Conservation (phyloP, 2,797 vertebrate species). For the Cetoscarus ocellatus region DNA sequence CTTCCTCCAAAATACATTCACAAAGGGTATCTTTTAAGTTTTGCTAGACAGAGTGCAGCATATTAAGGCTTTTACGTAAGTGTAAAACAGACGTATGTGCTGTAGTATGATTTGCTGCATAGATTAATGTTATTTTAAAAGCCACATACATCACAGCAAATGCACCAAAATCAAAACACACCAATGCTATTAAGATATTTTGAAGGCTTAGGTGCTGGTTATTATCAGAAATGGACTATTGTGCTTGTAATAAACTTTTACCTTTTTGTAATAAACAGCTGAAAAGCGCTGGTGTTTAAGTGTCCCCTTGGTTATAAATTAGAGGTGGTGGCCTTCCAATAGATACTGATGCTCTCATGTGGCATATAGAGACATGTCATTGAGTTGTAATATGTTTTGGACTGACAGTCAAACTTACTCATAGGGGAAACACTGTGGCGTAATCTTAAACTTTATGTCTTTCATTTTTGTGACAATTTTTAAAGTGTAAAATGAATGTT, state of each 20-base stretch:
- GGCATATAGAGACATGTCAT: no score
- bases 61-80: constrained; percentile 2
- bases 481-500: constrained; percentile 2
- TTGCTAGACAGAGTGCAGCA: no score
- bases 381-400: no score
- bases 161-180: constrained; percentile 9
- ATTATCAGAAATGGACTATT: neutral
- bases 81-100: constrained; percentile 14
- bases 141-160: constrained; percentile 27
- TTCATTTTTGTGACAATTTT: neutral
- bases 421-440: no score
- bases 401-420: no score
- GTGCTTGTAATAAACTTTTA: constrained; percentile 1
- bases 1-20: no score
- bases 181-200: neutral
- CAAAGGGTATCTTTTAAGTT: no score
- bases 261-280: constrained; percentile 6
- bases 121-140: constrained; percentile 1
- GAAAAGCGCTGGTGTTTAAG: constrained; percentile 1
- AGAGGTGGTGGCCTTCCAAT: no score
- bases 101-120: neutral
- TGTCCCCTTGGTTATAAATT: no score
- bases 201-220: constrained; percentile 21
- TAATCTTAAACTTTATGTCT: neutral
- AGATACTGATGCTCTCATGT: no score